Conservation (phyloP, 2,888 invertebrate species). For the Adelphocoris suturalis region DNA sequence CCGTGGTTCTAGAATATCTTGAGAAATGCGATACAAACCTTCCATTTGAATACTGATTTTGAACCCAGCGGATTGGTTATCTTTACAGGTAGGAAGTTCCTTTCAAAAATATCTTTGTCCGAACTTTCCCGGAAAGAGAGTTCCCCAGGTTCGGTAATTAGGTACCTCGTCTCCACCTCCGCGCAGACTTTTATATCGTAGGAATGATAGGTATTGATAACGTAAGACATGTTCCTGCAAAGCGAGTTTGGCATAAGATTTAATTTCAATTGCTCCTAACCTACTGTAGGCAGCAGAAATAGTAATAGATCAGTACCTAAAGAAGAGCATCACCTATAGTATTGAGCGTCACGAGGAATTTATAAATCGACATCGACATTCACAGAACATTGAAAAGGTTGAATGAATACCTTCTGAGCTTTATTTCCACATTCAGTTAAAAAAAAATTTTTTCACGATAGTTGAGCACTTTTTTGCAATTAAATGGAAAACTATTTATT, state of each 20-base stretch:
- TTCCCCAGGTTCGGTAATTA: conserved; percentile 77
- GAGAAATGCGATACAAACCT: conserved; percentile 53
- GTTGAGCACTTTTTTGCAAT: too few species aligned
- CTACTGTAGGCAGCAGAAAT: too few species aligned
- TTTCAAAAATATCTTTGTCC: conserved; percentile 78
- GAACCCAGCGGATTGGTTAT: conserved; percentile 82
- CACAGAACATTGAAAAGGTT: too few species aligned
- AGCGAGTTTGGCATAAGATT: neutral
- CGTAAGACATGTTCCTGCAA: conserved; percentile 77
- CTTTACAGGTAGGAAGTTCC: conserved; percentile 77
- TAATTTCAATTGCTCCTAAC: neutral
- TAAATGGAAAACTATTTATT: too few species aligned
- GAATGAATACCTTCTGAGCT: too few species aligned
- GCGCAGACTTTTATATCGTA: conserved; percentile 79
- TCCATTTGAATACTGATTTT: conserved; percentile 80
- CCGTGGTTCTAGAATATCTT: too few species aligned
- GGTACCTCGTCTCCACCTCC: conserved; percentile 78
- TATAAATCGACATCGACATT: too few species aligned
- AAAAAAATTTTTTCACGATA: too few species aligned
- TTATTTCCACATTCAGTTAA: too few species aligned
- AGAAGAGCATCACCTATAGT: too few species aligned
- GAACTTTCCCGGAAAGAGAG: conserved; percentile 78
- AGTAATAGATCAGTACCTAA: too few species aligned
- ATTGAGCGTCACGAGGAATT: too few species aligned
- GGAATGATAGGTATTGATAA: conserved; percentile 79